phyloP scores from a whole-genome alignment of 2,888 invertebrate species.

The Homarus gammarus region DNA sequence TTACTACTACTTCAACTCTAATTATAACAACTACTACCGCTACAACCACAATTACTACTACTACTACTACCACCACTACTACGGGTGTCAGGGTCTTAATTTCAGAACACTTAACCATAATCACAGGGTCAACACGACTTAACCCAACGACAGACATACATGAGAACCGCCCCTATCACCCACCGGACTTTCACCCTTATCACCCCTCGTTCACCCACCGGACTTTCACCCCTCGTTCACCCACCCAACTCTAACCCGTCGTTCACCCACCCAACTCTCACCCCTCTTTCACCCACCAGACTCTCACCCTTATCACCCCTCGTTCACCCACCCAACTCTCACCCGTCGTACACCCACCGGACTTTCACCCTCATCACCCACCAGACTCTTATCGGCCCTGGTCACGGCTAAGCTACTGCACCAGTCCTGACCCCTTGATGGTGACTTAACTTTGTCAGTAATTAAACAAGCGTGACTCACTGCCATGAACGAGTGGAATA shows the following conservation, averaged over 20 bases:
- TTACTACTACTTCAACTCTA: not conserved
- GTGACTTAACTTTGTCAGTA: constrained; percentile 3
- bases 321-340: too few relatives aligned
- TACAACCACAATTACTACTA: not conserved
- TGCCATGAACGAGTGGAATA: constrained; percentile 1
- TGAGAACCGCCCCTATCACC: not conserved
- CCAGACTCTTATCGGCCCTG: too few relatives aligned
- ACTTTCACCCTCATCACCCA: too few relatives aligned
- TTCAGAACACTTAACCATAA: not conserved
- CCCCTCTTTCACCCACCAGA: too few relatives aligned
- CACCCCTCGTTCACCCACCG: too few relatives aligned
- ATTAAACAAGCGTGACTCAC: constrained; percentile 1
- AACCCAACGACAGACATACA: not conserved
- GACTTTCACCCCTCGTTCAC: too few relatives aligned
- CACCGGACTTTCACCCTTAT: too few relatives aligned
- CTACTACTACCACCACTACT: not conserved
- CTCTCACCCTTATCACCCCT: too few relatives aligned
- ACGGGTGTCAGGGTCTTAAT: not conserved
- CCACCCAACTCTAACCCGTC: too few relatives aligned
- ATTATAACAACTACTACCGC: not conserved
- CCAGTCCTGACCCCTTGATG: not conserved
- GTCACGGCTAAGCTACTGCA: too few relatives aligned
- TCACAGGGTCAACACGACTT: not conserved
- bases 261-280: too few relatives aligned
- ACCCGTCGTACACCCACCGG: too few relatives aligned